phyloP scores from a whole-genome alignment of 35 echinoderm and acorn worm species.

The Chiridota heheva region DNA sequence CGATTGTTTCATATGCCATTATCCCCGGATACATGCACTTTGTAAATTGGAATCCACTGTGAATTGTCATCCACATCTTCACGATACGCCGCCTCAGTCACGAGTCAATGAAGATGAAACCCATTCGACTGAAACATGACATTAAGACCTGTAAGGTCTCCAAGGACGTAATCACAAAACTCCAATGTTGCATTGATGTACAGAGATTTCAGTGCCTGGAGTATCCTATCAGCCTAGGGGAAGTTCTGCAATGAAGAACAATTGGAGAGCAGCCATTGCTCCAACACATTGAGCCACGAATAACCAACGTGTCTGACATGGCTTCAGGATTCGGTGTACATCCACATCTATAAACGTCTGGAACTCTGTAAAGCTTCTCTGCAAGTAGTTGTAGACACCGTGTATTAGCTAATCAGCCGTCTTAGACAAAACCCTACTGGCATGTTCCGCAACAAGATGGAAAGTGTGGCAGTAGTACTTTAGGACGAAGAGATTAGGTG shows the following conservation, averaged over 20 bases:
- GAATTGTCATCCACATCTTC: conserved; percentile 2
- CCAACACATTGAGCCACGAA: conserved; percentile 26
- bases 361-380: conserved; percentile 14
- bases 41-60: conserved; percentile 26
- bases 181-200: conserved; percentile 42
- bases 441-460: conserved; percentile 25
- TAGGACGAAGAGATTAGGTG: conserved; percentile 29
- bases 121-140: conserved; percentile 35
- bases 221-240: conserved; percentile 21
- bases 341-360: conserved; percentile 17
- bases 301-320: conserved; percentile 38
- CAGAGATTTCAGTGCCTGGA: conserved; percentile 31
- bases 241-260: conserved; percentile 37
- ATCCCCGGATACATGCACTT: conserved; percentile 19
- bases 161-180: conserved; percentile 28
- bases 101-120: conserved; percentile 16
- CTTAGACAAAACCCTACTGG: conserved; percentile 4
- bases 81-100: conserved; percentile 1
- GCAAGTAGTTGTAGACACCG: conserved; percentile 46
- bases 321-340: conserved; percentile 29
- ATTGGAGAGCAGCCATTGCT: conserved; percentile 30
- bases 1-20: neutral
- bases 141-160: conserved; percentile 32
- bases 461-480: conserved; percentile 46
- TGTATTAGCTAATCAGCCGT: conserved; percentile 41